Evolutionary conservation across 2,888 invertebrate genomes (phyloP).

Genomic region (Clitarchus hookeri): DNA sequence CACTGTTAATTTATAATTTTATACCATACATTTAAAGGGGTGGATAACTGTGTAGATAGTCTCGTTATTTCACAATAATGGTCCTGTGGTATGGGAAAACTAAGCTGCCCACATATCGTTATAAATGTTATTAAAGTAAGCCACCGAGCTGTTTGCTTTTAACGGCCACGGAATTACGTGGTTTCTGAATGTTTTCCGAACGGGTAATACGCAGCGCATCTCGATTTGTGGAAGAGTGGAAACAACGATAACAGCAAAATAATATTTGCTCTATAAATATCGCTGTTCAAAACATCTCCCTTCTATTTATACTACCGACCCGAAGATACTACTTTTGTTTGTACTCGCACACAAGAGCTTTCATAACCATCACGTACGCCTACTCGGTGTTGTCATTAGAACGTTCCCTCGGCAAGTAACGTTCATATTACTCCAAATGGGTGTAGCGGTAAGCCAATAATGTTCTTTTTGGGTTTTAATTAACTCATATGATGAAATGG

Average conservation of each 20-base stretch:
- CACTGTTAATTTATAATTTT: too few relatives aligned
- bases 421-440: neutral
- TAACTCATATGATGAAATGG: neutral
- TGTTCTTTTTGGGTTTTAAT: neutral
- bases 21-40: too few relatives aligned
- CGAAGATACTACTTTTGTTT: neutral
- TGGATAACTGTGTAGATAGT: too few relatives aligned
- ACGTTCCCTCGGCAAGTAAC: neutral
- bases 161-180: too few relatives aligned
- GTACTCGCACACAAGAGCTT: neutral
- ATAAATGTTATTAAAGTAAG: too few relatives aligned
- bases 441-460: neutral
- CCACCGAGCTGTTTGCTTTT: too few relatives aligned
- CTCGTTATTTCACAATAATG: too few relatives aligned
- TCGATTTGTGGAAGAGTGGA: neutral
- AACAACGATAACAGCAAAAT: neutral
- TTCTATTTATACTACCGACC: neutral
- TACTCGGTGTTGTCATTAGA: neutral
- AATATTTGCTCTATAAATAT: constrained; percentile 10
- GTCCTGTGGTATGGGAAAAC: too few relatives aligned
- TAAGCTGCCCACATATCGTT: too few relatives aligned
- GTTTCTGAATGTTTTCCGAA: neutral
- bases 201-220: neutral
- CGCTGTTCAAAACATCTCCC: neutral
- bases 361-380: neutral